Percentiles rank a stretch among this genome's conserved stretches.
phyloP scores from a whole-genome alignment of 2,797 vertebrate species.

The Mormyrops attenuatus region DNA sequence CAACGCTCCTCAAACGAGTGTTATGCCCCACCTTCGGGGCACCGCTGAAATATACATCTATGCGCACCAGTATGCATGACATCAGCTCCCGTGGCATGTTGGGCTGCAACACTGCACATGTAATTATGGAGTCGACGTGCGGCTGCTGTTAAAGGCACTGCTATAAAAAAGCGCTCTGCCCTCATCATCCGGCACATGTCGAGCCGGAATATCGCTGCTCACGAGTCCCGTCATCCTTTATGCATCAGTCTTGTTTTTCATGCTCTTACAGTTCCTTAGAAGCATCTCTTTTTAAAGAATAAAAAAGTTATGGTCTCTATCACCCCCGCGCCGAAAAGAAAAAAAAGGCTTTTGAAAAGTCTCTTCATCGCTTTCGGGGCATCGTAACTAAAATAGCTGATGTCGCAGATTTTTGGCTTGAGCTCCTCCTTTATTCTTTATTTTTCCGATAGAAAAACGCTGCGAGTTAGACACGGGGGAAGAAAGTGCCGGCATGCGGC shows the following conservation, averaged over 20 bases:
- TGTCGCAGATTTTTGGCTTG: background rate
- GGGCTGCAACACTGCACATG: background rate
- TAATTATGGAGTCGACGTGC: background rate
- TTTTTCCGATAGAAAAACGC: background rate
- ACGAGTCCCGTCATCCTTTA: background rate
- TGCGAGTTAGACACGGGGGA: background rate
- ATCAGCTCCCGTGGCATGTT: background rate
- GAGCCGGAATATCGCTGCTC: background rate
- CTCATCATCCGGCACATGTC: background rate
- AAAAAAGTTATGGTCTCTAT: background rate
- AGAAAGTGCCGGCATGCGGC: background rate
- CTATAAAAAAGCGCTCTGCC: background rate
- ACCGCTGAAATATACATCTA: background rate
- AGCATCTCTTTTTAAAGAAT: background rate
- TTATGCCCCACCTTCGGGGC: background rate
- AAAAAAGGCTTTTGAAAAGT: conserved; percentile 1
- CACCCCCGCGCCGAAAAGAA: background rate
- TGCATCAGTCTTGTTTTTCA: background rate
- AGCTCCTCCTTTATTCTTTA: background rate
- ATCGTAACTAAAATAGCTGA: background rate
- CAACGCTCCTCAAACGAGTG: background rate
- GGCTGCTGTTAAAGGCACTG: background rate
- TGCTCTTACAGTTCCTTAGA: background rate
- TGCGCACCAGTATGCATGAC: background rate
- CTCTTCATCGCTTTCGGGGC: background rate